Percentiles rank a stretch among this genome's conserved stretches.
phyloP scores from a whole-genome alignment of 2,888 invertebrate genomes.

The Polymixis lichenea region DNA sequence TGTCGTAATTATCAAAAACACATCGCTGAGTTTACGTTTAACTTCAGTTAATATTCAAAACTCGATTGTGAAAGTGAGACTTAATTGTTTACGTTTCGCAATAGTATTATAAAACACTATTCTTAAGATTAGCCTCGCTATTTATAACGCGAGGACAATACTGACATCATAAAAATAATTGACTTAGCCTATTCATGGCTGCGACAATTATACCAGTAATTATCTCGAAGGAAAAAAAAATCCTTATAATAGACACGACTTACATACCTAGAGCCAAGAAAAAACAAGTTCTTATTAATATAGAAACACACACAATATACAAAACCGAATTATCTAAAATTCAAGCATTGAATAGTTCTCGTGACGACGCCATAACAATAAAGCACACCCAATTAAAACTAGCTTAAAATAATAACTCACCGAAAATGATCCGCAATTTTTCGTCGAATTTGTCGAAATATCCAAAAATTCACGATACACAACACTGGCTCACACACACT shows the following conservation, averaged over 20 bases:
- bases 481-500: slow-evolving; percentile 64
- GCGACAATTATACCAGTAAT: slow-evolving; percentile 66
- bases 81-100: slow-evolving; percentile 55
- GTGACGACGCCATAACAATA: slow-evolving; percentile 62
- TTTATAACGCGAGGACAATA: slow-evolving; percentile 61
- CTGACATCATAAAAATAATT: slow-evolving; percentile 68
- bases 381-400: slow-evolving; percentile 68
- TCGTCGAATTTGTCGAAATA: slow-evolving; percentile 61
- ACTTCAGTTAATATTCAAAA: slow-evolving; percentile 47
- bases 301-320: slow-evolving; percentile 39
- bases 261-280: slow-evolving; percentile 21
- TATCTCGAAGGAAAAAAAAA: slow-evolving; percentile 62
- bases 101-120: slow-evolving; percentile 52
- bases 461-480: slow-evolving; percentile 64
- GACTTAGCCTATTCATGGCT: slow-evolving; percentile 53
- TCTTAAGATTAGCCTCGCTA: slow-evolving; percentile 33
- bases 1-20: slow-evolving; percentile 50
- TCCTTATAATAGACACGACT: slow-evolving; percentile 47
- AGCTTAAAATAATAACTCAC: slow-evolving; percentile 76
- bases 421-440: slow-evolving; percentile 73
- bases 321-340: slow-evolving; percentile 42
- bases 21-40: slow-evolving; percentile 42
- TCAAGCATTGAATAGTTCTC: slow-evolving; percentile 42
- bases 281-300: slow-evolving; percentile 46
- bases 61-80: slow-evolving; percentile 55